These are phyloP conservation scores for Chondrosia reniformis DNA, from an alignment of 37 sponge, comb jelly and placozoan genomes.

Conservation along the genomic window DNA sequence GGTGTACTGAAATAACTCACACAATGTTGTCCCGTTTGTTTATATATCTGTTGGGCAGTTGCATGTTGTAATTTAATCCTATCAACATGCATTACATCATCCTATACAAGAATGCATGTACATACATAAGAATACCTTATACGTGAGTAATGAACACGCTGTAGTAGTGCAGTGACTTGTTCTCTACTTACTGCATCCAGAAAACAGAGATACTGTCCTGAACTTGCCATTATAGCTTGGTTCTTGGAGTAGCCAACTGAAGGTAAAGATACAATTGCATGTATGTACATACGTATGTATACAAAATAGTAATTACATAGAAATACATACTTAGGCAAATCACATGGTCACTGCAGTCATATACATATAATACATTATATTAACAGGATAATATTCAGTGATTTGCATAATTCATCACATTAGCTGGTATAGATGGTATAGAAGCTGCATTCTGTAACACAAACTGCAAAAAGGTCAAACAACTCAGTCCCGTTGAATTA, in stretches of 20 bases:
- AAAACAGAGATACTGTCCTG: slow-evolving; percentile 66
- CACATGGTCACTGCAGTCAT: too few species aligned
- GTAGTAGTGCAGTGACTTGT: background rate
- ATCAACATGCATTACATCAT: slow-evolving; percentile 71
- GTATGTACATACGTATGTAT: background rate
- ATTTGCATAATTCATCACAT: too few species aligned
- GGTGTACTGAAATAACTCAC: background rate
- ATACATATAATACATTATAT: too few species aligned
- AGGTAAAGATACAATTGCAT: background rate
- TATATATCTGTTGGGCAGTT: slow-evolving; percentile 21
- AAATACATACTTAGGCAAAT: too few species aligned
- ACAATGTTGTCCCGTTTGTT: background rate
- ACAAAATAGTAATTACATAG: too few species aligned
- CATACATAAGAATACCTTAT: background rate
- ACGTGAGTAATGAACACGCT: background rate
- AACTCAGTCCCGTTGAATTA: too few species aligned
- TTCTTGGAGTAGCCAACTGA: slow-evolving; percentile 77
- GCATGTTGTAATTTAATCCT: slow-evolving; percentile 57
- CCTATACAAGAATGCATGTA: slow-evolving; percentile 30
- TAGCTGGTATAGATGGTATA: too few species aligned
- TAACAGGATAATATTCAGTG: too few species aligned
- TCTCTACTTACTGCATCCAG: slow-evolving; percentile 79
- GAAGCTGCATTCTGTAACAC: too few species aligned
- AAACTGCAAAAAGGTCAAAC: too few species aligned
- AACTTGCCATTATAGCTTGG: slow-evolving; percentile 60